Evolutionary conservation across 1,140 invertebrate genomes (phyloP).

Genomic region (Drosophila tropicalis): DNA sequence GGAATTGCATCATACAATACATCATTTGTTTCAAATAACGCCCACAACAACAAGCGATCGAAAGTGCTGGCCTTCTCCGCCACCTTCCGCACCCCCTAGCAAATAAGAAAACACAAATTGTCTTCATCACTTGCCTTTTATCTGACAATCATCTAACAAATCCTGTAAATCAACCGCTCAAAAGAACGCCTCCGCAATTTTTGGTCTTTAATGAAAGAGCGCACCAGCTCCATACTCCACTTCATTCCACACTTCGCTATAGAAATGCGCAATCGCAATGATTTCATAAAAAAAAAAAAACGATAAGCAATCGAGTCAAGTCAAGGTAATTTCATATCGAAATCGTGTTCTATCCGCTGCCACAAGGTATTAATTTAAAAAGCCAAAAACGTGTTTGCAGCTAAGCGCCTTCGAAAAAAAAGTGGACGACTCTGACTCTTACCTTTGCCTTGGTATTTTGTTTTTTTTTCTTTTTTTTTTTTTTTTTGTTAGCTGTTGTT

Average conservation of each 20-base stretch:
- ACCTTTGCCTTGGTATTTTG: too few species aligned
- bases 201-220: conserved; percentile 61
- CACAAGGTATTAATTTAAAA: conserved; percentile 75
- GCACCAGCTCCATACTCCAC: neutral
- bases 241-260: conserved; percentile 17
- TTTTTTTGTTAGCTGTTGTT: neutral
- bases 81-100: neutral
- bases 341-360: conserved; percentile 73
- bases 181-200: conserved; percentile 9
- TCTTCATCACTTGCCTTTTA: conserved; percentile 14
- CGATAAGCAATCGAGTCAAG: conserved; percentile 47
- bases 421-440: conserved; percentile 36
- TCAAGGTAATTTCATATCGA: conserved; percentile 77
- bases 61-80: too few species aligned
- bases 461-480: neutral
- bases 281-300: conserved; percentile 72
- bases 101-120: conserved; percentile 9
- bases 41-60: too few species aligned
- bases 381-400: conserved; percentile 73
- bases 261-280: conserved; percentile 56
- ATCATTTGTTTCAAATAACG: too few species aligned
- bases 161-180: conserved; percentile 11
- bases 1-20: too few species aligned
- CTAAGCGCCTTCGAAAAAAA: conserved; percentile 61
- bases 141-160: conserved; percentile 10